Percentiles rank a stretch among this genome's conserved stretches.
phyloP scores from a whole-genome alignment of 2,797 vertebrate species.

The Enoplosus armatus region DNA sequence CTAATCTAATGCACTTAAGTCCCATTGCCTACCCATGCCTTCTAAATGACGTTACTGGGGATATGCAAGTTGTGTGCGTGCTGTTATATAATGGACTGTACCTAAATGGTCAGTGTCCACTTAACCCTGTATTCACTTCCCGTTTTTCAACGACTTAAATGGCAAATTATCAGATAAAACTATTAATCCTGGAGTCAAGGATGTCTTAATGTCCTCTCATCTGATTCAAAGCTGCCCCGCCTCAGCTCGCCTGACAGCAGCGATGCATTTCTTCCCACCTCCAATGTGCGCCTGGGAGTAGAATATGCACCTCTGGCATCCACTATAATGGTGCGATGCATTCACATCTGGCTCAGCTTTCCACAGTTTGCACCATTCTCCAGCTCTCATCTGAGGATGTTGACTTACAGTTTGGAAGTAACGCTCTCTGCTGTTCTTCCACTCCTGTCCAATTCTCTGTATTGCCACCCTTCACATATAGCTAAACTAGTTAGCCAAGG shows the following conservation, averaged over 20 bases:
- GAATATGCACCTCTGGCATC: background rate
- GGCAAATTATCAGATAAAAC: background rate
- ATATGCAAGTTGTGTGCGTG: constrained; percentile 24
- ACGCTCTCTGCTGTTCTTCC: background rate
- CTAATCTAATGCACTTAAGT: constrained; percentile 80
- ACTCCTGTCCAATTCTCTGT: background rate
- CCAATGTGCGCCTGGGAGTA: background rate
- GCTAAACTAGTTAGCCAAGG: background rate
- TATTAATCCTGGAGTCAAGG: background rate
- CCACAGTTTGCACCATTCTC: background rate
- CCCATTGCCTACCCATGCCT: constrained; percentile 62
- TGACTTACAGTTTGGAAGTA: background rate
- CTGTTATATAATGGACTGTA: constrained; percentile 25
- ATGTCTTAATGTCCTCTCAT: background rate
- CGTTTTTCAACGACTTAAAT: background rate
- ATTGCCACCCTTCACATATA: background rate
- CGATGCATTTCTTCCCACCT: background rate
- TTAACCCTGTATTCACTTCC: background rate
- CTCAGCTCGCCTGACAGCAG: background rate
- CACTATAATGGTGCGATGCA: background rate
- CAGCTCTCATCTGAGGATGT: background rate
- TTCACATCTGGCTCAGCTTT: background rate
- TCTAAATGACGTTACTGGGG: constrained; percentile 61
- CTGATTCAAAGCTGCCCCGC: background rate
- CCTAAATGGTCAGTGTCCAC: background rate